Evolutionary conservation across 1,140 invertebrate species (phyloP).

Genomic region (Saccostrea glomerata): DNA sequence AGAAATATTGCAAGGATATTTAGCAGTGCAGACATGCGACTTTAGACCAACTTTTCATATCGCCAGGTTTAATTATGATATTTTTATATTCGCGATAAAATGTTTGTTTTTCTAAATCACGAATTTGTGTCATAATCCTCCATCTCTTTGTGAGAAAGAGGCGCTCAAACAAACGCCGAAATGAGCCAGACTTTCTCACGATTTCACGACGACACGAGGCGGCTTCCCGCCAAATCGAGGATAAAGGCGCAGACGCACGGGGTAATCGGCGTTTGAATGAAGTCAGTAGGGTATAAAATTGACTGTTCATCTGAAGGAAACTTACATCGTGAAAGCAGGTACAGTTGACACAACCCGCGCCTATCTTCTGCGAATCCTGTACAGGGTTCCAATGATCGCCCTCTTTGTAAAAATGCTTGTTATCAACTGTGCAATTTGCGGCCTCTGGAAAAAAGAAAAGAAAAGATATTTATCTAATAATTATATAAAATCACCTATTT

Average conservation of each 20-base stretch:
- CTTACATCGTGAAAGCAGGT: constrained; percentile 32
- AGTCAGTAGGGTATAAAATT: constrained; percentile 34
- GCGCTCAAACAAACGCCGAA: constrained; percentile 23
- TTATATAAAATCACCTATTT: too few relatives aligned
- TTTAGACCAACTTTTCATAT: constrained; percentile 13
- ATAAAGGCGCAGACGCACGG: constrained; percentile 31
- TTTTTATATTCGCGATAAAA: constrained; percentile 5
- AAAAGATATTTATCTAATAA: too few relatives aligned
- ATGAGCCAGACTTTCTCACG: constrained; percentile 24
- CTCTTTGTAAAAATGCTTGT: neutral
- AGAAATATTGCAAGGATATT: neutral
- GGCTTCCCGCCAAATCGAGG: constrained; percentile 31
- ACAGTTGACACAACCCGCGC: constrained; percentile 40
- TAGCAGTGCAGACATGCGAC: neutral
- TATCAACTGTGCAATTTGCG: constrained; percentile 20
- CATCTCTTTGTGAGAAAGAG: constrained; percentile 28
- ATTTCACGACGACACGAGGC: constrained; percentile 34
- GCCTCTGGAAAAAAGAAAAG: constrained; percentile 1
- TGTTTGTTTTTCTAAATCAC: constrained; percentile 38
- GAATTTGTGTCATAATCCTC: constrained; percentile 31
- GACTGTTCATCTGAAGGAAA: constrained; percentile 30
- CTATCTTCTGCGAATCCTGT: neutral
- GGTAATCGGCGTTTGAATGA: constrained; percentile 9
- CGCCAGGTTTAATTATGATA: constrained; percentile 23
- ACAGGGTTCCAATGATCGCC: constrained; percentile 22